These are phyloP conservation scores for Nephila pilipes DNA, from an alignment of 1,140 invertebrate species.

Conservation along the genomic window DNA sequence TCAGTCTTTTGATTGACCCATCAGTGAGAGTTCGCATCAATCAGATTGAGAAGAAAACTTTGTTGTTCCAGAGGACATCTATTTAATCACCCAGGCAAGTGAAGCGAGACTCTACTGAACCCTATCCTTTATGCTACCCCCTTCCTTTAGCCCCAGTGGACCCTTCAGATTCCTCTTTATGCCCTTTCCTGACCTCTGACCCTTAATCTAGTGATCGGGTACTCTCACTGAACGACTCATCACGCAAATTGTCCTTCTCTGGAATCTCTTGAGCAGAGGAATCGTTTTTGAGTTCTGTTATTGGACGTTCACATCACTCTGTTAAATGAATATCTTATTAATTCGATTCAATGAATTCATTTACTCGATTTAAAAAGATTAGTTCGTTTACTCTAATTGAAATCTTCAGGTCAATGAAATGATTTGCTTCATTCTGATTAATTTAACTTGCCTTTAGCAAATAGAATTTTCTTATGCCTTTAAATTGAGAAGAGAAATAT, in stretches of 20 bases:
- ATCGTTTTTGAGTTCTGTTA: no score
- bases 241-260: not conserved
- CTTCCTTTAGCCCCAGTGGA: not conserved
- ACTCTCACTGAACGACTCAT: slow-evolving; percentile 5
- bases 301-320: no score
- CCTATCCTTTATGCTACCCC: not conserved
- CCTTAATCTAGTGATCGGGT: not conserved
- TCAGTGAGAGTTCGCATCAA: slow-evolving; percentile 27
- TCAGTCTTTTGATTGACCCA: slow-evolving; percentile 41
- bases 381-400: no score
- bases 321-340: no score
- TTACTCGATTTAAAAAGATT: no score
- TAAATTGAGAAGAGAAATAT: no score
- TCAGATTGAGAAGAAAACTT: slow-evolving; percentile 36
- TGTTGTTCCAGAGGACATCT: slow-evolving; percentile 8
- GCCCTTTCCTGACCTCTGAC: slow-evolving; percentile 44
- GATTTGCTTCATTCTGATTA: no score
- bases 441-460: no score
- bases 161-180: slow-evolving; percentile 39
- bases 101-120: slow-evolving; percentile 21
- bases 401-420: no score
- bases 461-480: no score
- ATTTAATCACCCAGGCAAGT: slow-evolving; percentile 35
- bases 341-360: no score
- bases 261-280: not conserved